These are phyloP conservation scores for Eumacrocentrus americanus DNA, from an alignment of 2,888 invertebrate species.

Conservation along the genomic window DNA sequence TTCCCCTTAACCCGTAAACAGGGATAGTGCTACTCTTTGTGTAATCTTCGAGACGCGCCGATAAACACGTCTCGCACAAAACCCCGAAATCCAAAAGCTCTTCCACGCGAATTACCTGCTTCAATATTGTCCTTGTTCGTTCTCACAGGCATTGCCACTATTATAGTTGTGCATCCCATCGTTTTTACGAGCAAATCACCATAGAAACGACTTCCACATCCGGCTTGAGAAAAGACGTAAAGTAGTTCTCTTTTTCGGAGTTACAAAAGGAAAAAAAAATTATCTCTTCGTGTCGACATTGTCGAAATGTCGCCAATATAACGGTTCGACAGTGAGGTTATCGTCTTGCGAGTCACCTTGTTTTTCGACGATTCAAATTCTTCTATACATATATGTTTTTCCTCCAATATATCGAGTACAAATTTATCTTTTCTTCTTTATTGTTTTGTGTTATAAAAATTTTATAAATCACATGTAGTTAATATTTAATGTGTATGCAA, in stretches of 20 bases:
- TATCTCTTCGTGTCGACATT: background rate
- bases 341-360: slow-evolving; percentile 1
- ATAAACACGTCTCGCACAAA: slow-evolving; percentile 20
- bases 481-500: background rate
- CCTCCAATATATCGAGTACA: no score
- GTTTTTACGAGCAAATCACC: no score
- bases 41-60: slow-evolving; percentile 10
- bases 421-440: no score
- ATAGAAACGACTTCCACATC: slow-evolving; percentile 11
- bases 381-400: background rate
- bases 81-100: slow-evolving; percentile 3
- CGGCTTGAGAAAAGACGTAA: slow-evolving; percentile 4
- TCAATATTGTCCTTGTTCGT: background rate
- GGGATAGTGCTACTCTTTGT: background rate
- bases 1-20: background rate
- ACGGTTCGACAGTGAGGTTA: background rate
- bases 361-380: slow-evolving; percentile 23
- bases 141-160: background rate
- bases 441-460: no score
- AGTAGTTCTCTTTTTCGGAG: background rate
- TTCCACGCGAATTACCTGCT: slow-evolving; percentile 8
- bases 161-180: background rate
- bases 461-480: no score
- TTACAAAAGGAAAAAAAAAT: background rate
- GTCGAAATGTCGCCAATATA: slow-evolving; percentile 1